phyloP scores from a whole-genome alignment of 2,888 invertebrate species.

The Epinotia ramella region DNA sequence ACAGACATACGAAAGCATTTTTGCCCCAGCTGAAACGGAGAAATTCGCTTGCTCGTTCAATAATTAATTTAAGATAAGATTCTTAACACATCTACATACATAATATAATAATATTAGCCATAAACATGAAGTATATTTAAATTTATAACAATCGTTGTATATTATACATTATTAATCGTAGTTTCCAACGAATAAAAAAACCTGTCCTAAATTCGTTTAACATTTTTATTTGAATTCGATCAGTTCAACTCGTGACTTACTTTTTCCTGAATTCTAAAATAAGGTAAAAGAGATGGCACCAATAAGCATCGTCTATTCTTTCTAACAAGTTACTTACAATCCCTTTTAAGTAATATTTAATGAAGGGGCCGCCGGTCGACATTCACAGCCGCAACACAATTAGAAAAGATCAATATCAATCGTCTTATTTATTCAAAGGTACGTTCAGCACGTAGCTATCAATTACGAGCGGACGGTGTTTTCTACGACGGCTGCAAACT shows the following conservation, averaged over 20 bases:
- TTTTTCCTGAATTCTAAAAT: slow-evolving; percentile 50
- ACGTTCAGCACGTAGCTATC: slow-evolving; percentile 48
- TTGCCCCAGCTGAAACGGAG: too few species aligned
- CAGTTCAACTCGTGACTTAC: slow-evolving; percentile 46
- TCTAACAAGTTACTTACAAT: slow-evolving; percentile 70
- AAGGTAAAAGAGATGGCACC: slow-evolving; percentile 57
- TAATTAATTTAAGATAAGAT: too few species aligned
- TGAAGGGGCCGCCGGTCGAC: slow-evolving; percentile 67
- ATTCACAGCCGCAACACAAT: slow-evolving; percentile 72
- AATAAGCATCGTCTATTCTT: slow-evolving; percentile 58
- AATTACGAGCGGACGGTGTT: slow-evolving; percentile 39
- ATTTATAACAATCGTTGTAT: too few species aligned
- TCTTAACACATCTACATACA: too few species aligned
- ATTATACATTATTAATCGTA: background rate
- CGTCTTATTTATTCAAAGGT: slow-evolving; percentile 67
- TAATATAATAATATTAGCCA: too few species aligned
- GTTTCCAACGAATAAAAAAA: slow-evolving; percentile 10
- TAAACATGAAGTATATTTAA: too few species aligned
- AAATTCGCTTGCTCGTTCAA: too few species aligned
- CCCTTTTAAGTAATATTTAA: slow-evolving; percentile 78
- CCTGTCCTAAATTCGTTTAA: slow-evolving; percentile 29
- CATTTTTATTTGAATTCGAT: slow-evolving; percentile 35
- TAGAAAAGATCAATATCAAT: slow-evolving; percentile 78
- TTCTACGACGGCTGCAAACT: slow-evolving; percentile 35
- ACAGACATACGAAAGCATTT: too few species aligned